Base-by-base conservation (phyloP, 1,140 invertebrate species). In the Melitaea cinxia region DNA sequence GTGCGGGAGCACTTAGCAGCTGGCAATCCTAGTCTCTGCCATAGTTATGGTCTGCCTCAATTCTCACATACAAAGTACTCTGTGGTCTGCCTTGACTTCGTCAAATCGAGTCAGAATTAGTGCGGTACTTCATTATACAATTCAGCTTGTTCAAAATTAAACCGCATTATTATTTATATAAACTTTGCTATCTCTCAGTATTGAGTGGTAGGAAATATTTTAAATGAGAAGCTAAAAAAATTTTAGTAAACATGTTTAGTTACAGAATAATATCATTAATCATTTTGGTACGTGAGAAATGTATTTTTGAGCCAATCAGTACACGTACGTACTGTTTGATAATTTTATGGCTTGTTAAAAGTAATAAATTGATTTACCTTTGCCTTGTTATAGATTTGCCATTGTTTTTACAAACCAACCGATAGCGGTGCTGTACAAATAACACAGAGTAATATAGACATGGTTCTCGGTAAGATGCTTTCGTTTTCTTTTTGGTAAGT, bases 381-480 rank as follows among this genome's bases (percentile, higher is more conserved):
- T 83, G 82, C 88, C 89, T 78, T 83, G 76, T 94, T 94, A 80
- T 84, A 95, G 94, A 83, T 94, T 70, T 92, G 91, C 77, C 91
- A 93, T 80, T 83, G 93, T 79, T 93, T 94, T 88, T 94, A 94
- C 76, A 94, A 93, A 85, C 93, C 93, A 61, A 94, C 92, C 61
- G 92, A 94, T 91, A 94, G 94, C 82, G 96, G 95, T 62, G 96
- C 96, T 54, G 93, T 96, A 45, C 91, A 95, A 78, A 93, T 97
- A 73, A 96, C 94, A 60, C 91, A 94, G 88, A 92, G 94, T 76
- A 97, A 96, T 91, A 93, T 97, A 89, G 95, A 96, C 90, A 94
- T 94, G 92, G 94, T 95, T 66, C 92, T 97, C 92, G 95, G 96
- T 97, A 93, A 93, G 91, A 37, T 14, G 49, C 50, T 59, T 61